Evolutionary conservation across 1,140 invertebrate genomes (phyloP), one percentile per base, ranked within the genome.

Genomic region (Oreohelix idahoensis): DNA sequence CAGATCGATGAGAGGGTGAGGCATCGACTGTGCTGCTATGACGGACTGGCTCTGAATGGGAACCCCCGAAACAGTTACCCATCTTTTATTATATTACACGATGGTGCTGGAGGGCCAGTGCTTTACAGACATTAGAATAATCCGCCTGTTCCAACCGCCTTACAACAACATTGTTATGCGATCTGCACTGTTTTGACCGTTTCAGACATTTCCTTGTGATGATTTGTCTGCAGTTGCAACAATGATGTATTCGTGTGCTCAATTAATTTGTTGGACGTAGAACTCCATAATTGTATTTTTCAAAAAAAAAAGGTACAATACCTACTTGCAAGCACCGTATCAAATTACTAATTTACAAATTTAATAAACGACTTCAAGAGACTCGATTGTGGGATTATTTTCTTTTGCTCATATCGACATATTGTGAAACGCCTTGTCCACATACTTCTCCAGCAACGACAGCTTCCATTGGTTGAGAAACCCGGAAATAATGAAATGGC

Each of bases 31-130:
- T 51, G 51, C 26, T 82, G 35, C 32, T 74, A 63, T 45, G 74
- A 32, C 32, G 63, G 5, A 73, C 49, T 23, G 85, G 71, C 39
- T 85, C 74, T n/a, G 85, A 69, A 23, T 49, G 81, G 73, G 84
- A 78, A 79, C 84, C 83, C 32, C 85, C 85, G 45, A 87, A 79
- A 49, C 86, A 87, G 76, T 87, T 87, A 69, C 86, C 86, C 86
- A 87, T 87, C n/a, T 38, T 79, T n/a, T 77, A 39, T n/a, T 45
- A 13, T 23, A 53, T 45, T 35, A 71, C 36, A 35, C 45, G 45
- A 29, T 32, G n/a, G 17, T 32, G 29, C 63, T 32, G 29, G 11
- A 8, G 23, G 42, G 10, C 13, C 11, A 17, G 32, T 42, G 36
- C n/a, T n/a, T 4, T 38, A 42, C 36, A 73, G 71, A 13, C 38